phyloP scores from a whole-genome alignment of 2,797 vertebrate species.

The Pseudopleuronectes americanus region DNA sequence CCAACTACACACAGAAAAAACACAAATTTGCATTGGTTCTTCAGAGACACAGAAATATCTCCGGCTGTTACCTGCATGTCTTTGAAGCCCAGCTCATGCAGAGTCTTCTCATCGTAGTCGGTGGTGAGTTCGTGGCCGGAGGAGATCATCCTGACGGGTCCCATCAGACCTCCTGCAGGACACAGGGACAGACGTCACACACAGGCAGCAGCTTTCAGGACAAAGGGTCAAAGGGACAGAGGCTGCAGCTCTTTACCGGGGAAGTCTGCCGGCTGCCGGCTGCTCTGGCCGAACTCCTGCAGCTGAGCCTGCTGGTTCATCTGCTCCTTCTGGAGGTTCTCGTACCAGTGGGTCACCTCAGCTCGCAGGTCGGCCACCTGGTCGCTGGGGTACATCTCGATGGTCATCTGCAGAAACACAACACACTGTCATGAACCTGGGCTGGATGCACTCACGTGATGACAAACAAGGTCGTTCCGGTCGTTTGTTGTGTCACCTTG shows the following conservation, averaged over 20 bases:
- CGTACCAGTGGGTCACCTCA: conserved; percentile 99
- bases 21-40: no score
- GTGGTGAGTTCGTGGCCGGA: conserved; percentile 98
- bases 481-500: conserved; percentile 80
- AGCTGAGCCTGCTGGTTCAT: conserved; percentile 99
- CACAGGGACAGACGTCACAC: not conserved
- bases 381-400: conserved; percentile 99
- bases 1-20: no score
- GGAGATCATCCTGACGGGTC: conserved; percentile 98
- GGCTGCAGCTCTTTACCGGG: conserved; percentile 81
- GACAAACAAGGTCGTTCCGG: no score
- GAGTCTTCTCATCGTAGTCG: conserved; percentile 98
- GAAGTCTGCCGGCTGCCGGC: conserved; percentile 91
- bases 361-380: conserved; percentile 97
- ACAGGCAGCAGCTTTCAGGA: no score
- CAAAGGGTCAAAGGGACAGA: not conserved
- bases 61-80: conserved; percentile 93
- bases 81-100: conserved; percentile 97
- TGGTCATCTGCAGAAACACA: conserved; percentile 91
- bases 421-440: not conserved
- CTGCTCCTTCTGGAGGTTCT: conserved; percentile 99
- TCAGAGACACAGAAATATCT: no score
- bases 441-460: not conserved
- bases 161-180: conserved; percentile 93
- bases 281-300: conserved; percentile 97